A percentile compares a stretch with the other conserved stretches of the same genome.
These are phyloP conservation scores for Apostichopus leukothele DNA, from an alignment of 53 echinoderm and acorn worm genomes.

Conservation along the genomic window DNA sequence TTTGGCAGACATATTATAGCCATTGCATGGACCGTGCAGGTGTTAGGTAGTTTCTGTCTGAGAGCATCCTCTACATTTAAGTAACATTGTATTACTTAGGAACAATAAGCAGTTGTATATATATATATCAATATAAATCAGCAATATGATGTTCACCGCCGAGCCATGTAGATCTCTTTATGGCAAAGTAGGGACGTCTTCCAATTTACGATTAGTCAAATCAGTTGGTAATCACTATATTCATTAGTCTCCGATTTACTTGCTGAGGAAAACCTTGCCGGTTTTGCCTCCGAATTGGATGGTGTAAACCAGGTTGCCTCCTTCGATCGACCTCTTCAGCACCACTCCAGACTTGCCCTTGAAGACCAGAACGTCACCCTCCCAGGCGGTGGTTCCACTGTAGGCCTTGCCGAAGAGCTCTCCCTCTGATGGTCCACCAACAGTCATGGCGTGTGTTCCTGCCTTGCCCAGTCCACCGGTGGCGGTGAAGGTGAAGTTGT, in stretches of 20 bases:
- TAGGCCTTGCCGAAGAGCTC: slow-evolving; percentile 50
- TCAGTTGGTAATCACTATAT: too few species aligned
- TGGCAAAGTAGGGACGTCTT: too few species aligned
- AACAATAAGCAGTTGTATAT: too few species aligned
- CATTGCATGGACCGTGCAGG: too few species aligned
- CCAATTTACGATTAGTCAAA: too few species aligned
- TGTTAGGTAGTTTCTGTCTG: too few species aligned
- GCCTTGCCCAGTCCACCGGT: slow-evolving; percentile 44
- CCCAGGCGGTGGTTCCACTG: slow-evolving; percentile 53
- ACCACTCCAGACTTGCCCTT: slow-evolving; percentile 50
- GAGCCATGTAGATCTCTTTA: too few species aligned
- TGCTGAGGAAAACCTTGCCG: slow-evolving; percentile 26
- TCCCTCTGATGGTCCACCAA: slow-evolving; percentile 52
- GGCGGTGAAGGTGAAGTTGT: slow-evolving; percentile 48
- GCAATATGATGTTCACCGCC: too few species aligned
- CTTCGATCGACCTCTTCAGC: slow-evolving; percentile 66
- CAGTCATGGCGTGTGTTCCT: slow-evolving; percentile 50
- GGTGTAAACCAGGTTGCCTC: slow-evolving; percentile 73
- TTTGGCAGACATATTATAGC: too few species aligned
- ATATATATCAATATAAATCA: too few species aligned
- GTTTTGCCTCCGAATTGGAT: slow-evolving; percentile 61
- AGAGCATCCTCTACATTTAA: too few species aligned
- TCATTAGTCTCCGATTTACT: slow-evolving; percentile 6
- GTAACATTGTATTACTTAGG: too few species aligned
- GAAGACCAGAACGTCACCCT: slow-evolving; percentile 45